Percentiles rank a stretch among this genome's conserved stretches.
Evolutionary conservation across 1,140 invertebrate species (phyloP).

Genomic region (Aplysia californica): DNA sequence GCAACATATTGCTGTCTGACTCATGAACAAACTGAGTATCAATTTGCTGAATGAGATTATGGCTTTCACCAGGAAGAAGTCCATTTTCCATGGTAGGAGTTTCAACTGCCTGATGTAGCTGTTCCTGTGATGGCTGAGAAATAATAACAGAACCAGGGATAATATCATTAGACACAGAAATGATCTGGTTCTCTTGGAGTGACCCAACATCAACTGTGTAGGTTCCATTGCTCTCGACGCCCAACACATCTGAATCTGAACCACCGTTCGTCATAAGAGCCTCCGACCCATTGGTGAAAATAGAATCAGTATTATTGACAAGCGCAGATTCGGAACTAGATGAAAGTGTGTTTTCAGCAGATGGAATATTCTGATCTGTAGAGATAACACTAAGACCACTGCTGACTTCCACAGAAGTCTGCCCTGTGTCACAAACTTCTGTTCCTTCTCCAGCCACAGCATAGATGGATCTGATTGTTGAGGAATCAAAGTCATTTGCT

Average conservation of each 20-base stretch:
- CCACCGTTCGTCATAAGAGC: too few relatives aligned
- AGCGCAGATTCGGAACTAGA: neutral
- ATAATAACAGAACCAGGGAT: conserved; percentile 8
- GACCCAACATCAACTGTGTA: conserved; percentile 1
- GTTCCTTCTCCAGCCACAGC: neutral
- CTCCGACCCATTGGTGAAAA: conserved; percentile 11
- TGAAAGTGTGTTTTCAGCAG: neutral
- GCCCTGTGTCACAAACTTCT: conserved; percentile 20
- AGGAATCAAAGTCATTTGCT: conserved; percentile 48
- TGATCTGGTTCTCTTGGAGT: conserved; percentile 5
- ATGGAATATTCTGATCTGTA: too few relatives aligned
- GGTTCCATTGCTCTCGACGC: neutral
- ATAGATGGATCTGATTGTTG: conserved; percentile 26
- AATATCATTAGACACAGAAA: conserved; percentile 19
- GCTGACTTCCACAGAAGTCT: too few relatives aligned
- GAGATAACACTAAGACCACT: too few relatives aligned
- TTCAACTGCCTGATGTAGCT: too few relatives aligned
- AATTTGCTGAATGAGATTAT: too few relatives aligned
- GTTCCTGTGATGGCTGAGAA: neutral
- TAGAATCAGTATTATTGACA: neutral
- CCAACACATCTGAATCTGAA: neutral
- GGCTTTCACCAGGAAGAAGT: too few relatives aligned
- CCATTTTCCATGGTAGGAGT: neutral
- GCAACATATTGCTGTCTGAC: too few relatives aligned
- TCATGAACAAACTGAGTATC: too few relatives aligned